These are phyloP conservation scores for Allobates femoralis DNA, from an alignment of 2,797 vertebrate species.

Conservation along the genomic window DNA sequence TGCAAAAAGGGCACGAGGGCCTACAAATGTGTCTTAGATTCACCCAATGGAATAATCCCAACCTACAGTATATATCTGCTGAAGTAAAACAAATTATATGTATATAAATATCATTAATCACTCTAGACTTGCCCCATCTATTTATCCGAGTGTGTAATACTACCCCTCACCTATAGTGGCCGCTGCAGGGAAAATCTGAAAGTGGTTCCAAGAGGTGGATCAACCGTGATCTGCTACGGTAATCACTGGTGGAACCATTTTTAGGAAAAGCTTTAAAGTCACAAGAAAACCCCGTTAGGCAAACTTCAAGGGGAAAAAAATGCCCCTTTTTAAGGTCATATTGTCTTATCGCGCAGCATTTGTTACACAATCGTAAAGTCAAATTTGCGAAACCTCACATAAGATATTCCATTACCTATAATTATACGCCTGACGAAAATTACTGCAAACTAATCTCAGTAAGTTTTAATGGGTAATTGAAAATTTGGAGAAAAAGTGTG, in stretches of 20 bases:
- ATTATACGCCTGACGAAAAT: not conserved
- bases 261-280: not conserved
- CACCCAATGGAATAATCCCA: too few relatives aligned
- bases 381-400: not conserved
- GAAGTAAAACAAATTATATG: too few relatives aligned
- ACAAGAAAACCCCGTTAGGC: not conserved
- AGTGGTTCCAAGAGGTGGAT: not conserved
- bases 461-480: conserved; percentile 1
- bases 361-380: too few relatives aligned
- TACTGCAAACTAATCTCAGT: not conserved
- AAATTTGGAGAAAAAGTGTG: not conserved
- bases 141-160: not conserved
- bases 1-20: too few relatives aligned
- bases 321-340: too few relatives aligned
- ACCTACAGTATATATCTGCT: too few relatives aligned
- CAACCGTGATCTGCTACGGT: not conserved
- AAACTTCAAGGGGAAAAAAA: too few relatives aligned
- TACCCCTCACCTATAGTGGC: not conserved
- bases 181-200: not conserved
- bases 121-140: too few relatives aligned
- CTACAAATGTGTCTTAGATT: too few relatives aligned
- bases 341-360: too few relatives aligned
- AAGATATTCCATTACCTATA: not conserved
- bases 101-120: too few relatives aligned
- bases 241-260: not conserved